Conservation (phyloP, 2,113 vertebrate genomes). For the Gadus chalcogrammus region DNA sequence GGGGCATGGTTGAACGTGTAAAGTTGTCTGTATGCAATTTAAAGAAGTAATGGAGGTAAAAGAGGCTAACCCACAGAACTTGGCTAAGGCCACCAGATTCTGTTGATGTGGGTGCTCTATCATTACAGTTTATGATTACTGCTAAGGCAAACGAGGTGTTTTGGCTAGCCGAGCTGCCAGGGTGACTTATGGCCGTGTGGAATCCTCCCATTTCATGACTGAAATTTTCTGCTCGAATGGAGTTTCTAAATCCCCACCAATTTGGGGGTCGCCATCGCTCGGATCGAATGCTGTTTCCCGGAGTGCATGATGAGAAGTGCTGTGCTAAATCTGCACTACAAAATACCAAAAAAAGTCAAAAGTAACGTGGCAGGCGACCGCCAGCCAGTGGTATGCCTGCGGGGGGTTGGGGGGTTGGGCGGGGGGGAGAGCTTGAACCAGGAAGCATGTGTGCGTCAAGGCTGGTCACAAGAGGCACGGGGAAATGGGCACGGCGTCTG, state of each 20-base stretch:
- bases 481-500: slow-evolving; percentile 20
- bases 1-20: slow-evolving; percentile 3
- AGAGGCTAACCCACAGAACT: slow-evolving; percentile 30
- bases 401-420: not conserved
- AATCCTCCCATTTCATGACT: slow-evolving; percentile 9
- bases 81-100: slow-evolving; percentile 27
- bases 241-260: slow-evolving; percentile 36
- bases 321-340: slow-evolving; percentile 17
- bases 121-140: slow-evolving; percentile 47
- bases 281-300: slow-evolving; percentile 20
- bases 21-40: slow-evolving; percentile 37
- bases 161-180: slow-evolving; percentile 33
- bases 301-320: slow-evolving; percentile 19
- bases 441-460: slow-evolving; percentile 50
- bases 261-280: slow-evolving; percentile 29
- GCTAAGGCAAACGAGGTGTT: slow-evolving; percentile 36
- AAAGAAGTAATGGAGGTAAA: slow-evolving; percentile 45
- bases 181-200: slow-evolving; percentile 41
- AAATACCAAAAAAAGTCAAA: not conserved
- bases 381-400: slow-evolving; percentile 9
- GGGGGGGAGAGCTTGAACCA: slow-evolving; percentile 30
- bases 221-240: slow-evolving; percentile 30
- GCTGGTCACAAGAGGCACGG: slow-evolving; percentile 21
- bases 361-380: slow-evolving; percentile 9
- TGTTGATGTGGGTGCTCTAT: slow-evolving; percentile 41